These are phyloP conservation scores for Aleiodes alternator DNA, from an alignment of 2,888 invertebrate species.

Conservation along the genomic window DNA sequence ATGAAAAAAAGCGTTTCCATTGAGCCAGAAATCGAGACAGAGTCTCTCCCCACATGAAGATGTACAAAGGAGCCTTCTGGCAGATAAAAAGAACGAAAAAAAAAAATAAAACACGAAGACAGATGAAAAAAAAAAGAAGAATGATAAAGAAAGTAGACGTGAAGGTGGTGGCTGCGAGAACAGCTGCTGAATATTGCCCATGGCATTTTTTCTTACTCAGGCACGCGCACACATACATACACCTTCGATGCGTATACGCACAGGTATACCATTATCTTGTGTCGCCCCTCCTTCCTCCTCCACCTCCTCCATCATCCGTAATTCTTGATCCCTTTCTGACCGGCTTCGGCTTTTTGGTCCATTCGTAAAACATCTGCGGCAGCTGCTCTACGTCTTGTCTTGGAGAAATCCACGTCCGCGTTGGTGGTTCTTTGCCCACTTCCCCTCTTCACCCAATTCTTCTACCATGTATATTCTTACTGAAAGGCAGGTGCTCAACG, in stretches of 20 bases:
- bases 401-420: conserved; percentile 54
- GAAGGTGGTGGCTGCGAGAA: conserved; percentile 30
- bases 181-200: conserved; percentile 42
- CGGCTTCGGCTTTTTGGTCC: conserved; percentile 58
- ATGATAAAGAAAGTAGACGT: conserved; percentile 16
- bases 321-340: conserved; percentile 37
- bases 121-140: conserved; percentile 15
- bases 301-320: neutral
- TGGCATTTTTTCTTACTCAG: conserved; percentile 15
- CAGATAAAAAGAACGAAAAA: neutral
- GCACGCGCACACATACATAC: conserved; percentile 44
- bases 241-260: conserved; percentile 59
- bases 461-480: conserved; percentile 43
- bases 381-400: conserved; percentile 68
- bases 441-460: conserved; percentile 68
- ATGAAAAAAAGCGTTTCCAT: neutral
- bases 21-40: neutral
- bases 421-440: conserved; percentile 44
- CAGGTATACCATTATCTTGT: conserved; percentile 37
- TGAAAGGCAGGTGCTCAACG: conserved; percentile 54
- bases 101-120: conserved; percentile 2
- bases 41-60: neutral
- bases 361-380: conserved; percentile 72
- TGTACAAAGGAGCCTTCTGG: conserved; percentile 11
- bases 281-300: conserved; percentile 29